Evolutionary conservation across 2,113 vertebrate genomes (phyloP).

Genomic region (Uropsilus gracilis): DNA sequence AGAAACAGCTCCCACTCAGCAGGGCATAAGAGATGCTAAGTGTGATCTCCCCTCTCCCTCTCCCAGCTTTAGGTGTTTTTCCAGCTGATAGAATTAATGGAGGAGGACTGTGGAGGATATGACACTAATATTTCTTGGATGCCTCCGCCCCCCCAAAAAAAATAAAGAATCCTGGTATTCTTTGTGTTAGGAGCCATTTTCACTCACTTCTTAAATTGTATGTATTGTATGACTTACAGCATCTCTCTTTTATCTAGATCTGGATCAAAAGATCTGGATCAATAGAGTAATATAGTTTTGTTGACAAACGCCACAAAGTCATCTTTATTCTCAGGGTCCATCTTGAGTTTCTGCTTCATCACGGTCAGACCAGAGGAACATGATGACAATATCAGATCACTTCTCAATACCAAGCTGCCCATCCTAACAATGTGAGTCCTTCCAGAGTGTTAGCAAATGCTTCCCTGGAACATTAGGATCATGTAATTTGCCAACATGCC

Average conservation of each 20-base stretch:
- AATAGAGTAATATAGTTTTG: constrained; percentile 70
- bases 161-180: background rate
- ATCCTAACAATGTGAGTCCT: background rate
- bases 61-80: background rate
- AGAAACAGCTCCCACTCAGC: fast-evolving
- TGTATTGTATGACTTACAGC: constrained; percentile 57
- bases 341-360: constrained; percentile 78
- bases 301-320: constrained; percentile 77
- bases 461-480: background rate
- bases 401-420: background rate
- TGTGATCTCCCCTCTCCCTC: background rate
- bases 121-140: background rate
- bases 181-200: constrained; percentile 20
- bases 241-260: constrained; percentile 68
- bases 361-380: constrained; percentile 47
- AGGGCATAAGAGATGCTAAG: fast-evolving
- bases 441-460: background rate
- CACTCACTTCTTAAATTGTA: constrained; percentile 57
- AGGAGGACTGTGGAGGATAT: background rate
- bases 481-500: background rate
- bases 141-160: too few relatives aligned
- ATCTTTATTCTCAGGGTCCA: constrained; percentile 71
- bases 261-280: constrained; percentile 59
- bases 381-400: background rate
- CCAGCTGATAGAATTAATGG: background rate